Conservation (phyloP, 2,888 invertebrate species). For the Xestia ashworthii region DNA sequence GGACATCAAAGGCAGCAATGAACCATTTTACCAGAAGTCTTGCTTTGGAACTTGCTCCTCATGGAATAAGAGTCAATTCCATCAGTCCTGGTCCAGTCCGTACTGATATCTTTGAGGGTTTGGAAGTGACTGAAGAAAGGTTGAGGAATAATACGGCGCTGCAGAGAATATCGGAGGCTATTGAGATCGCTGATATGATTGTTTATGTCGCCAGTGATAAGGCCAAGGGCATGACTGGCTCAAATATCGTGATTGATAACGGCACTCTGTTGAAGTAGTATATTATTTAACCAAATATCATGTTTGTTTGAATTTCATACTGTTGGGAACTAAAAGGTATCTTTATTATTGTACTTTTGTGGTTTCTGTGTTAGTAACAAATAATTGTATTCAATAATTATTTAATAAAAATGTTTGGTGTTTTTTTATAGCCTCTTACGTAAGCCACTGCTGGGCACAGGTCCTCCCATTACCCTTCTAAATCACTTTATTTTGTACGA, state of each 20-base stretch:
- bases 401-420: neutral
- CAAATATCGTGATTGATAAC: constrained; percentile 62
- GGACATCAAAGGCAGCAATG: constrained; percentile 72
- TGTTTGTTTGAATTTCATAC: neutral
- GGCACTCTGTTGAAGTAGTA: constrained; percentile 43
- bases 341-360: neutral
- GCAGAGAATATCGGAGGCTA: constrained; percentile 45
- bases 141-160: constrained; percentile 38
- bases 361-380: neutral
- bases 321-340: neutral
- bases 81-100: constrained; percentile 70
- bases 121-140: neutral
- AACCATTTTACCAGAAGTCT: constrained; percentile 70
- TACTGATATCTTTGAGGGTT: constrained; percentile 86
- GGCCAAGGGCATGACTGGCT: constrained; percentile 72
- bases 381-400: neutral
- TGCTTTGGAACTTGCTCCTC: constrained; percentile 92
- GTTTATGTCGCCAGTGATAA: constrained; percentile 70
- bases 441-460: neutral
- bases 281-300: neutral
- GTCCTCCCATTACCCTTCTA: neutral
- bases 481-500: neutral
- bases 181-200: constrained; percentile 64
- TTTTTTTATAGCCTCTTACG: neutral
- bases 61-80: constrained; percentile 92